These are phyloP conservation scores for Pemphigus obesinymphae DNA, from an alignment of 1,140 invertebrate species.

Conservation along the genomic window DNA sequence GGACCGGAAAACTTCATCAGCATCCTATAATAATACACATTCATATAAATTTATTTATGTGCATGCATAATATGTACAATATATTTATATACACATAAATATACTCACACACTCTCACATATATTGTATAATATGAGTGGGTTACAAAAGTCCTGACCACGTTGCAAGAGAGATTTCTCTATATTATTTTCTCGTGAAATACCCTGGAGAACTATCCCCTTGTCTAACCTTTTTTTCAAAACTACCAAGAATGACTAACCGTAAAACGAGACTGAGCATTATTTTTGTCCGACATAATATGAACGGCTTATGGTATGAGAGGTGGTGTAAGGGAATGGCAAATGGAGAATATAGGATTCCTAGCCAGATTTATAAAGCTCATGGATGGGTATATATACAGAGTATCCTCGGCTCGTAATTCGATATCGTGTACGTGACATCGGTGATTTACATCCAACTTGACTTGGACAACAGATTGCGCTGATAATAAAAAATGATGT, in stretches of 20 bases:
- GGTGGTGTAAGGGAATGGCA: neutral
- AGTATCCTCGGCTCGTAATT: neutral
- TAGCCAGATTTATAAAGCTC: conserved; percentile 35
- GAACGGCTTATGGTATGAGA: neutral
- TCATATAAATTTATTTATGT: neutral
- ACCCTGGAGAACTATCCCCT: neutral
- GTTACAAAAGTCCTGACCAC: neutral
- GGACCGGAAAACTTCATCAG: conserved; percentile 32
- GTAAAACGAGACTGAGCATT: conserved; percentile 16
- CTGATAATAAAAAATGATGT: conserved; percentile 22
- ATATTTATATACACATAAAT: neutral
- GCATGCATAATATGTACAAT: neutral
- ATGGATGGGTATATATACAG: neutral
- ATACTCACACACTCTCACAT: too few species aligned
- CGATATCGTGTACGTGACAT: conserved; percentile 21
- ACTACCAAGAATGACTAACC: neutral
- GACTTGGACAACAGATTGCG: conserved; percentile 4
- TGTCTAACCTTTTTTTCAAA: neutral
- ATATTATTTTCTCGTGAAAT: conserved; percentile 21
- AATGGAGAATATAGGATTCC: neutral
- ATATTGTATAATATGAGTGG: neutral
- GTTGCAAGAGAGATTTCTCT: neutral
- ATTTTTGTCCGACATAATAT: conserved; percentile 12
- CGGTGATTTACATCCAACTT: conserved; percentile 10
- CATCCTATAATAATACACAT: neutral